These are phyloP conservation scores for Grapholita molesta DNA, from an alignment of 1,140 invertebrate genomes.

Conservation along the genomic window DNA sequence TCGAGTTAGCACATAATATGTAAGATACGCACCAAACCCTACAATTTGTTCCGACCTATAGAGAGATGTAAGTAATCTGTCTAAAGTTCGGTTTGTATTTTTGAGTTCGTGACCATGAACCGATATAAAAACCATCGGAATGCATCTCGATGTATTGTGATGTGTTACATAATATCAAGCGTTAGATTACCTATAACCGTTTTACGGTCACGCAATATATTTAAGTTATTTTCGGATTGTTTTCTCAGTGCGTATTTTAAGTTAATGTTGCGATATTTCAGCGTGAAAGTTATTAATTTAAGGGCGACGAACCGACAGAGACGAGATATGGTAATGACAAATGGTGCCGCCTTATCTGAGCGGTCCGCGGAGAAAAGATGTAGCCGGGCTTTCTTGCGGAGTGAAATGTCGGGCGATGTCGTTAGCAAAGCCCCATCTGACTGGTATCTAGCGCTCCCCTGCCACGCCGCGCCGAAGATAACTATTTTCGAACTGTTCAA, in stretches of 20 bases:
- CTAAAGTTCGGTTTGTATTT: background rate
- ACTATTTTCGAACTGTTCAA: constrained; percentile 35
- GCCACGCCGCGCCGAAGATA: constrained; percentile 29
- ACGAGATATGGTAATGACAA: constrained; percentile 57
- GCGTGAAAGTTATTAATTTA: constrained; percentile 19
- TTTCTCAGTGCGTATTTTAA: background rate
- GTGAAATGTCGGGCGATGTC: constrained; percentile 48
- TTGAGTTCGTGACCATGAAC: constrained; percentile 8
- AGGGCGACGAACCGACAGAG: constrained; percentile 19
- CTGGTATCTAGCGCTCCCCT: constrained; percentile 32
- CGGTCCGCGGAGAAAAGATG: constrained; percentile 43
- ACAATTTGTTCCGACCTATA: background rate
- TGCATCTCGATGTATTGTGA: constrained; percentile 11
- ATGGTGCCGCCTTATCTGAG: constrained; percentile 51
- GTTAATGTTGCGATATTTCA: constrained; percentile 1
- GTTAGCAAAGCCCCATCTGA: constrained; percentile 47
- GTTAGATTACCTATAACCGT: constrained; percentile 31
- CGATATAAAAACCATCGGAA: background rate
- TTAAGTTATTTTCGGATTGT: background rate
- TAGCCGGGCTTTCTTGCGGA: constrained; percentile 38
- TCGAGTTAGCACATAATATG: background rate
- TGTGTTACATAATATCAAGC: constrained; percentile 24
- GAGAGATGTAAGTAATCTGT: background rate
- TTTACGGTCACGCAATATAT: constrained; percentile 30
- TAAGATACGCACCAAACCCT: background rate